Base-by-base conservation (phyloP, 2,888 invertebrate genomes). In the Drosophila falleni region DNA sequence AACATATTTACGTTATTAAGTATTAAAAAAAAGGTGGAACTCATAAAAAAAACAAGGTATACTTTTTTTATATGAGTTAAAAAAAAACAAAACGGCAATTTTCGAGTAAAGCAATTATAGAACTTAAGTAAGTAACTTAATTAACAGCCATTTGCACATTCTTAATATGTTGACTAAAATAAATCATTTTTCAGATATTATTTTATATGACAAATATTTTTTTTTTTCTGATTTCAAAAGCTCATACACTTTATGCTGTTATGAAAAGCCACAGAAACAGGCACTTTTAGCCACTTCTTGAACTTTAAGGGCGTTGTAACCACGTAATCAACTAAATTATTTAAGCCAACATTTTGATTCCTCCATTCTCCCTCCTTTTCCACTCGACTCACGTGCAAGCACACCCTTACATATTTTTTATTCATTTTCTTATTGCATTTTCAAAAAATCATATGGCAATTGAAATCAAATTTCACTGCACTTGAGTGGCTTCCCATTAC, bases 391-490 rank as follows among this genome's bases (percentile, higher is more conserved):
- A 15, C 19, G 35, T 23, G 55, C 44, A 44, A 35, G 33, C 44
- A 35, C 55, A 55, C 55, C 29, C 55, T 39, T 62, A 10, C 19
- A 23, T 29, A 9, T 29, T 26, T 16, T 16, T n/a, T 42, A 9
- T 19, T 39, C 46, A 26, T 37, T 55, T 59, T 61, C 26, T 10
- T 8, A 42, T 44, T 75, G 53, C 71, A 61, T 44, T 75, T 71
- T 41, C 54, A 46, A 35, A 54, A 64, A 71, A 73, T 67, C 75
- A 74, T 81, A 77, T 74, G 81, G 79, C 83, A 83, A 83, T 83
- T 82, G 79, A 83, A 83, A 83, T 85, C 85, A 82, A 81, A 86
- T 83, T 86, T 79, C 61, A 70, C 59, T 76, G 78, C 81, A 84
- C 74, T 86, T 76, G 66, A 73, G 65, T 67, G 81, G 69, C 70